Evolutionary conservation across 2,888 invertebrate species (phyloP).

Genomic region (Rhingia rostrata): DNA sequence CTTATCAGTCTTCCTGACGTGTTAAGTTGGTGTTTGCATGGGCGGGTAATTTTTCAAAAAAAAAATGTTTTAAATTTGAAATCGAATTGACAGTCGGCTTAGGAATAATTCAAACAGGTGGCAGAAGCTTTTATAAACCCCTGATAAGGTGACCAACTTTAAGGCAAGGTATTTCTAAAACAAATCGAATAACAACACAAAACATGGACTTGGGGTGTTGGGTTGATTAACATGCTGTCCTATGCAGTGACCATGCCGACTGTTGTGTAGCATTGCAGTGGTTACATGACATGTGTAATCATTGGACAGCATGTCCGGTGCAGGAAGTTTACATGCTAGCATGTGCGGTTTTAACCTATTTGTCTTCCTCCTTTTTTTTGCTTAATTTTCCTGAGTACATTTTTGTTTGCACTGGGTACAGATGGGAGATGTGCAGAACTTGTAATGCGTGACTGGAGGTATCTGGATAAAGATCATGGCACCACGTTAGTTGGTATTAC

Average conservation of each 20-base stretch:
- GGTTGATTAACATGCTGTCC: slow-evolving; percentile 58
- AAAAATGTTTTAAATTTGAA: too few relatives aligned
- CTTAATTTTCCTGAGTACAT: too few relatives aligned
- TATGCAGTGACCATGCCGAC: slow-evolving; percentile 24
- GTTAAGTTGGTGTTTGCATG: slow-evolving; percentile 9
- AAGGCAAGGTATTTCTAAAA: not conserved
- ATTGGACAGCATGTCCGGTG: slow-evolving; percentile 40
- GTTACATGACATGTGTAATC: slow-evolving; percentile 58
- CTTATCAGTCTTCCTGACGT: slow-evolving; percentile 31
- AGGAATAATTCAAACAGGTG: slow-evolving; percentile 24
- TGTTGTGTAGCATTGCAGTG: slow-evolving; percentile 45
- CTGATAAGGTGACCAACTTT: not conserved
- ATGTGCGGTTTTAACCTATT: too few relatives aligned
- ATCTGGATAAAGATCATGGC: slow-evolving; percentile 21
- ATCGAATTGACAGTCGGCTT: slow-evolving; percentile 8
- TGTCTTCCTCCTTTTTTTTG: not conserved
- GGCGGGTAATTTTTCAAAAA: too few relatives aligned
- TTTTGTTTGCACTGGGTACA: not conserved
- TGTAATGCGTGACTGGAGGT: slow-evolving; percentile 17
- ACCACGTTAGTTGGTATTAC: not conserved
- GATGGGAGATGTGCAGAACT: slow-evolving; percentile 8
- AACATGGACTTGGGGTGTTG: not conserved
- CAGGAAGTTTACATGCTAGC: not conserved
- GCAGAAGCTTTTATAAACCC: not conserved
- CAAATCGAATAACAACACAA: not conserved